Evolutionary conservation across 2,113 vertebrate species (phyloP).

Genomic region (Gobiocypris rarus): DNA sequence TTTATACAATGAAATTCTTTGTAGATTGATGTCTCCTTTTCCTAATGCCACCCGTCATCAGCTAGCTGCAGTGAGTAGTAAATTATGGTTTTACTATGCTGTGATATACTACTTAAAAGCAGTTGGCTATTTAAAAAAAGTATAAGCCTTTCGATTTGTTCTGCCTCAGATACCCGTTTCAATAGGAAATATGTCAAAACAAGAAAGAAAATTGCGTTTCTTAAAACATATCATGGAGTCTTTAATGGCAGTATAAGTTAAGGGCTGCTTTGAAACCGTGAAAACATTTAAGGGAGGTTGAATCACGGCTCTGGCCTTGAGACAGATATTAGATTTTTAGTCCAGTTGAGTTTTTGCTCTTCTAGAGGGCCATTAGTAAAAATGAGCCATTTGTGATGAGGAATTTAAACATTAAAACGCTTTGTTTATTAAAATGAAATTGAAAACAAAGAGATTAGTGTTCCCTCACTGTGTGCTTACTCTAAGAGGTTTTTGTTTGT

Average conservation of each 20-base stretch:
- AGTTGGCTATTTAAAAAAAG: conserved; percentile 18
- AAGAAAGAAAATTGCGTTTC: conserved; percentile 13
- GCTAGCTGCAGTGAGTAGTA: background rate
- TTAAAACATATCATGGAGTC: conserved; percentile 5
- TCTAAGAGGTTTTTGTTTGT: conserved; percentile 37
- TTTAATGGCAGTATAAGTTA: conserved; percentile 26
- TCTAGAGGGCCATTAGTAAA: conserved; percentile 45
- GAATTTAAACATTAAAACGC: conserved; percentile 52
- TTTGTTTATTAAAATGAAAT: conserved; percentile 54
- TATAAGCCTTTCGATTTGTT: background rate
- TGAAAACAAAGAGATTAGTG: conserved; percentile 56
- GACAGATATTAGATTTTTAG: conserved; percentile 20
- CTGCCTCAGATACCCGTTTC: background rate
- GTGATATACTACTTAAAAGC: conserved; percentile 14
- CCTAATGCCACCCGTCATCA: background rate
- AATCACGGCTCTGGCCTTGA: conserved; percentile 1
- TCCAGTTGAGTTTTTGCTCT: conserved; percentile 19
- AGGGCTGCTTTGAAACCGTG: background rate
- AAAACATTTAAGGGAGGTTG: conserved; percentile 31
- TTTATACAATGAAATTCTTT: background rate
- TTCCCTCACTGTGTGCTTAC: conserved; percentile 42
- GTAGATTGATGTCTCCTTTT: background rate
- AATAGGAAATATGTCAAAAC: conserved; percentile 20
- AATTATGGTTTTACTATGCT: conserved; percentile 1
- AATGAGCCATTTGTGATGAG: conserved; percentile 50